Percentiles rank a stretch among this genome's conserved stretches.
Conservation (phyloP, 2,797 vertebrate species). For the Kryptopterus vitreolus region DNA sequence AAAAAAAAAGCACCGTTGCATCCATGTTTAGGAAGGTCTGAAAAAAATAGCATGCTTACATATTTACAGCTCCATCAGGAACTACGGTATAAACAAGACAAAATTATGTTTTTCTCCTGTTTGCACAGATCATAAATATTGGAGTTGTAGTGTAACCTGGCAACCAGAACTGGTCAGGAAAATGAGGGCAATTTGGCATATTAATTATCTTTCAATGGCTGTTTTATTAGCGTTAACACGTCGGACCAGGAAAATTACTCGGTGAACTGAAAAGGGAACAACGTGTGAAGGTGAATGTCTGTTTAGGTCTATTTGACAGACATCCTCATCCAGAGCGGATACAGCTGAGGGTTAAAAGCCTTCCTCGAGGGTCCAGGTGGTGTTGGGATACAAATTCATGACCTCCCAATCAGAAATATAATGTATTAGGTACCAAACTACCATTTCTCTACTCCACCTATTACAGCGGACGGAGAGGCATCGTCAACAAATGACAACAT, state of each 20-base stretch:
- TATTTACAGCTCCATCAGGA: conserved; percentile 21
- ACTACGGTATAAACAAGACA: too few species aligned
- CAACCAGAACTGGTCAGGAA: conserved; percentile 27
- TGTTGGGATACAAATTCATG: too few species aligned
- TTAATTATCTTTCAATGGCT: not conserved
- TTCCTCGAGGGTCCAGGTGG: too few species aligned
- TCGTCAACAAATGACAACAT: too few species aligned
- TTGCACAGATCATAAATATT: conserved; percentile 41
- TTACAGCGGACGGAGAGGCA: too few species aligned
- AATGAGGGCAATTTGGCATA: not conserved
- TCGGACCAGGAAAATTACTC: not conserved
- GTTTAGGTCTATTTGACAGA: too few species aligned
- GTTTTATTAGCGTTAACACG: not conserved
- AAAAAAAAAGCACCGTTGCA: not conserved
- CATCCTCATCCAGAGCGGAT: too few species aligned
- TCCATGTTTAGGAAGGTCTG: not conserved
- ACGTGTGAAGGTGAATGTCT: not conserved
- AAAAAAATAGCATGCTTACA: not conserved
- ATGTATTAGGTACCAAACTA: too few species aligned
- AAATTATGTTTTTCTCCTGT: conserved; percentile 27
- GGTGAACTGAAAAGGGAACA: not conserved
- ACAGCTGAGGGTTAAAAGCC: too few species aligned
- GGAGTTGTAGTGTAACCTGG: conserved; percentile 2
- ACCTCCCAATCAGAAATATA: too few species aligned
- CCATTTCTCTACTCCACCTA: too few species aligned